Evolutionary conservation across 2,797 vertebrate species (phyloP), one percentile per base, ranked within the genome.

Genomic region (Darevskia mixta): DNA sequence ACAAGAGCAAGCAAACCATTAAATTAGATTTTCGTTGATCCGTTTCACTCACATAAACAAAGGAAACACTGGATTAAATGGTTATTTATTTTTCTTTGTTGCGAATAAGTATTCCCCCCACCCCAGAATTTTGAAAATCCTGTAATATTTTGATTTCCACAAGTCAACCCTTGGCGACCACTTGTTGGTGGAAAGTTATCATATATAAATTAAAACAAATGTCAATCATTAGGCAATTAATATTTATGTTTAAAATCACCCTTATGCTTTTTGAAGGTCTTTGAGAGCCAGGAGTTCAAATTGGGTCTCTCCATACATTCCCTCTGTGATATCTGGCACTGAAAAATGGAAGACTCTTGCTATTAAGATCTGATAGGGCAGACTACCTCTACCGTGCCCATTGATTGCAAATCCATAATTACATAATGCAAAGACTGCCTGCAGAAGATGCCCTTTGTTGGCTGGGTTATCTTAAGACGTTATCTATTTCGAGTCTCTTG

Each of bases 21-120:
- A 78, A 77, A 86, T 78, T 86, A 78, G 49, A 86, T 67, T 78
- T 2, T 67, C 27, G 45, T 43, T 86, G 41, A 32, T 23, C 29
- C 38, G 67, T 25, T 78, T 45, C 75, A 86, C 58, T 71, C n/a
- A 27, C 67, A 80, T 80, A 71, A 58, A 79, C 25, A 86, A 86
- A 86, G 25, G 25, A 71, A 71, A 79, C 25, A 9, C 15, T 86
- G 6, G 27, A 71, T 35, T 55, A 45, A 29, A 13, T 71, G 13
- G n/a, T 79, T 71, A 6, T 43, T 9, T 69, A 29, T 29, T 15
- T 55, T 55, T 58, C n/a, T 35, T 45, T 32, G 27, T 23, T 27
- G 11, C 8, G 32, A 35, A 49, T 69, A 85, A 61, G 25, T 38
- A 13, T 61, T 38, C 27, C 38, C 35, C 82, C 49, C 49, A 55